These are phyloP conservation scores for Meloidogyne floridensis DNA, from an alignment of 1,140 invertebrate species.

Conservation along the genomic window DNA sequence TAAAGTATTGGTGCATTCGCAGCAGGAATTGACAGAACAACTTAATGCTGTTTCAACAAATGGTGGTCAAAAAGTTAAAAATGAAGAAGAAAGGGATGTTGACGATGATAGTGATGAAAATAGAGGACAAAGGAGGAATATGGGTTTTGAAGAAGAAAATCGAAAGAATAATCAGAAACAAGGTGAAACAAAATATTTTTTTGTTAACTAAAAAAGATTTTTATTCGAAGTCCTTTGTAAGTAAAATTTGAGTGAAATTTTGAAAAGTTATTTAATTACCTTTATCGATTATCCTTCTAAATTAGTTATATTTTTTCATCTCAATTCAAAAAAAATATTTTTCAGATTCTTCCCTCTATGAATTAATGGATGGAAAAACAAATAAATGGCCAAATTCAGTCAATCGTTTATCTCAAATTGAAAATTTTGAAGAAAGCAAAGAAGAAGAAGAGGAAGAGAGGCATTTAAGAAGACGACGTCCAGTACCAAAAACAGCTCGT, in stretches of 20 bases:
- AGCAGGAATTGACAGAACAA: slow-evolving; percentile 22
- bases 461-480: slow-evolving; percentile 17
- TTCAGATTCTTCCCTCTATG: not conserved
- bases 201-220: not conserved
- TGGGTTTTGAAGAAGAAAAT: not conserved
- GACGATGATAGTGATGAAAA: not conserved
- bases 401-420: not conserved
- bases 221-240: too few species aligned
- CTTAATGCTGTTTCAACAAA: slow-evolving; percentile 23
- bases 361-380: not conserved
- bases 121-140: not conserved
- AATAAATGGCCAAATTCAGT: not conserved
- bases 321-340: too few species aligned
- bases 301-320: too few species aligned
- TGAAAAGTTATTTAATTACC: too few species aligned
- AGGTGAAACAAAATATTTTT: not conserved
- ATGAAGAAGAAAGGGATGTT: not conserved
- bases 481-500: slow-evolving; percentile 15
- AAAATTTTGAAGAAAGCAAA: not conserved
- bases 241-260: too few species aligned
- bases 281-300: too few species aligned
- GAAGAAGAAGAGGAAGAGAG: not conserved
- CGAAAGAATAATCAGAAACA: not conserved
- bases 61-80: not conserved
- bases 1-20: slow-evolving; percentile 26